phyloP scores from a whole-genome alignment of 2,888 invertebrate species.

The Drosophila melanosoma region DNA sequence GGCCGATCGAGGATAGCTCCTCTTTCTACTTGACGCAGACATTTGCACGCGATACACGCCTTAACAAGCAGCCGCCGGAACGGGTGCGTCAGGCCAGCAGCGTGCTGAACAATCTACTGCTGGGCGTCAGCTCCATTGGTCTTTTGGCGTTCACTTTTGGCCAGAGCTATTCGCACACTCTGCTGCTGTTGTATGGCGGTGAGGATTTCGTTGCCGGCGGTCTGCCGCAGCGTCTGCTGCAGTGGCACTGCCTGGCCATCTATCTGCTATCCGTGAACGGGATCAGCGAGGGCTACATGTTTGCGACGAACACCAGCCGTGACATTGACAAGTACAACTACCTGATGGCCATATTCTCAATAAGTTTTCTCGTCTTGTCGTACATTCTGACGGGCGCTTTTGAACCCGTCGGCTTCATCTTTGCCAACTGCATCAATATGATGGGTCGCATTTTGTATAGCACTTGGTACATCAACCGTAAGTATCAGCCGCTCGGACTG shows the following conservation, averaged over 20 bases:
- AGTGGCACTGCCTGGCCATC: constrained; percentile 96
- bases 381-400: constrained; percentile 92
- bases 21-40: constrained; percentile 98
- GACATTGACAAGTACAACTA: constrained; percentile 96
- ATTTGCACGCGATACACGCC: constrained; percentile 91
- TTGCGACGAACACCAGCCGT: constrained; percentile 96
- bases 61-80: constrained; percentile 86
- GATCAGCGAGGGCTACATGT: constrained; percentile 97
- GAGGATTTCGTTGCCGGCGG: constrained; percentile 90
- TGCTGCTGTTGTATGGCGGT: constrained; percentile 95
- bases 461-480: constrained; percentile 89
- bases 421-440: constrained; percentile 99
- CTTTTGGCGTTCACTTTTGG: constrained; percentile 95
- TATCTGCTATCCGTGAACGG: constrained; percentile 97
- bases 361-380: constrained; percentile 93
- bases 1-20: constrained; percentile 98
- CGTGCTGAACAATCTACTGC: constrained; percentile 92
- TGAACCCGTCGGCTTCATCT: constrained; percentile 97
- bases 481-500: constrained; percentile 88
- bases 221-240: constrained; percentile 91
- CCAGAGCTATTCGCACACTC: constrained; percentile 94
- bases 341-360: constrained; percentile 95
- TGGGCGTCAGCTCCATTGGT: constrained; percentile 95
- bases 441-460: constrained; percentile 93
- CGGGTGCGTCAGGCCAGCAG: constrained; percentile 91